Evolutionary conservation across 2,888 invertebrate genomes (phyloP).

Genomic region (Mongoloraphidia duomilia): DNA sequence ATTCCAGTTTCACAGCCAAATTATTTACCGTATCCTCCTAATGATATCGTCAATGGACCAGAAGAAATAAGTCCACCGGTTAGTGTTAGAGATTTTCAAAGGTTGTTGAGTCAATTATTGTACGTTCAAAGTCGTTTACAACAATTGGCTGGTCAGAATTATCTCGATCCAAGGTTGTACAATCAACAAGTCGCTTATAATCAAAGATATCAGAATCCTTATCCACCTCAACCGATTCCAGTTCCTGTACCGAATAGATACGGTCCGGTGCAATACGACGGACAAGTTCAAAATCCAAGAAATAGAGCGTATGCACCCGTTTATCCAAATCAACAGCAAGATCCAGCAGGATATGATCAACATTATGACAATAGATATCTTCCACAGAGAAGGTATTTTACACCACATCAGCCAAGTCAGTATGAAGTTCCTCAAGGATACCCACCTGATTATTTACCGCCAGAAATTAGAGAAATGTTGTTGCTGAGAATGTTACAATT

Average conservation of each 20-base stretch:
- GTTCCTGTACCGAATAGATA: slow-evolving; percentile 13
- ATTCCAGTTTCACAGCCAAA: slow-evolving; percentile 17
- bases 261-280: slow-evolving; percentile 18
- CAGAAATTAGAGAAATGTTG: slow-evolving; percentile 55
- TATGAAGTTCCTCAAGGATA: slow-evolving; percentile 12
- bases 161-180: slow-evolving; percentile 2
- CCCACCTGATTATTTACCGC: slow-evolving; percentile 39
- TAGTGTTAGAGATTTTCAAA: slow-evolving; percentile 54
- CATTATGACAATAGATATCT: slow-evolving; percentile 23
- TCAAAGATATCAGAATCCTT: slow-evolving; percentile 30
- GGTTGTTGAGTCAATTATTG: slow-evolving; percentile 48
- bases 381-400: too few relatives aligned
- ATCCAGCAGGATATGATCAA: slow-evolving; percentile 21
- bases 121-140: slow-evolving; percentile 46
- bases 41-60: slow-evolving; percentile 35
- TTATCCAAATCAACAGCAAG: neutral
- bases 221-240: slow-evolving; percentile 21
- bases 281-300: slow-evolving; percentile 20
- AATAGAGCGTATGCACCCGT: neutral
- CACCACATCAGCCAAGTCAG: slow-evolving; percentile 21
- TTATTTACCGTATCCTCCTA: slow-evolving; percentile 21
- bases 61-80: slow-evolving; percentile 51
- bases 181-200: slow-evolving; percentile 22
- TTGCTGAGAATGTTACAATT: slow-evolving; percentile 56
- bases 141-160: slow-evolving; percentile 31